Conservation (phyloP, 2,797 vertebrate species). For the Naso thynnoides region DNA sequence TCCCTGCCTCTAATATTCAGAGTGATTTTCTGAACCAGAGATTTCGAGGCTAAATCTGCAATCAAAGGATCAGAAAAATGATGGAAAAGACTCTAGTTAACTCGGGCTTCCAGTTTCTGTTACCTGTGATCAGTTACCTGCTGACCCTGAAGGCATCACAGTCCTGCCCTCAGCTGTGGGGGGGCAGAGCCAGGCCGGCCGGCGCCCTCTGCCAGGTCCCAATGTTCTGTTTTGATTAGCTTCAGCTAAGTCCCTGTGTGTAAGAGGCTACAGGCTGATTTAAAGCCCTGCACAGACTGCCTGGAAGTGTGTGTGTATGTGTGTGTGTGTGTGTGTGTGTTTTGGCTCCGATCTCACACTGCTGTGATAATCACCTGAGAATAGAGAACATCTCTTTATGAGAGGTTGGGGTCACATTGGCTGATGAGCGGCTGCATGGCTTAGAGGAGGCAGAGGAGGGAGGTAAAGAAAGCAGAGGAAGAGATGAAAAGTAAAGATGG, state of each 20-base stretch:
- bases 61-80: too few relatives aligned
- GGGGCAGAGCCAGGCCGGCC: conserved; percentile 28
- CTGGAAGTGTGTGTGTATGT: conserved; percentile 43
- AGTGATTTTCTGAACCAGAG: too few relatives aligned
- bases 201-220: conserved; percentile 63
- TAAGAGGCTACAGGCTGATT: conserved; percentile 72
- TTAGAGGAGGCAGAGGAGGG: background rate
- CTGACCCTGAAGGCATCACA: conserved; percentile 6
- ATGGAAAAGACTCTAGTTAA: too few relatives aligned
- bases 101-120: background rate
- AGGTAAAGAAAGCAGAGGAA: background rate
- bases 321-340: conserved; percentile 33
- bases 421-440: conserved; percentile 26
- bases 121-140: conserved; percentile 23
- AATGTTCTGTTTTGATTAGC: conserved; percentile 75
- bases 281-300: conserved; percentile 36
- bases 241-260: conserved; percentile 67
- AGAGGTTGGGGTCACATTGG: conserved; percentile 44
- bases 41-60: too few relatives aligned
- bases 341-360: conserved; percentile 27
- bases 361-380: conserved; percentile 67
- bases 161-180: background rate
- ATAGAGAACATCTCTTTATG: conserved; percentile 69
- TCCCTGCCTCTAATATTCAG: too few relatives aligned
- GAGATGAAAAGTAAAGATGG: background rate